Base-by-base conservation (phyloP, 2,113 vertebrate species). In the Furnarius figulus region DNA sequence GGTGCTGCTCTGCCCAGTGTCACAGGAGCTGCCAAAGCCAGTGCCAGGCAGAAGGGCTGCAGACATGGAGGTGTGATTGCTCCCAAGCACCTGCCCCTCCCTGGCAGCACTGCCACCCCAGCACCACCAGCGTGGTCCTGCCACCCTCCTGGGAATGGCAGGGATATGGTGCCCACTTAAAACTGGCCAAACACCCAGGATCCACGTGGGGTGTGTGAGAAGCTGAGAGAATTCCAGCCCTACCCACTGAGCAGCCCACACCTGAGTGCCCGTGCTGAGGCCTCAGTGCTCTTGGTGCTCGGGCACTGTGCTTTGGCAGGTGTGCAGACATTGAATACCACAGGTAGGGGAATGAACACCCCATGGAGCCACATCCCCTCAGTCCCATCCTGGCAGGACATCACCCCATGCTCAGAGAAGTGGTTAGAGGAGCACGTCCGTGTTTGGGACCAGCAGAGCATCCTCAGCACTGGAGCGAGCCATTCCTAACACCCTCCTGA, bases 181-280 rank as follows among this genome's bases (percentile, higher is more conserved):
- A 56, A 2, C 3, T 1, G 53, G 4, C 31, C 70, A 2, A 5
- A 20, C 65, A 12, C 7, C n/a, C 11, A 0, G 19, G n/a, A 8
- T 6, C 37, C 24, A 1, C 6, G 0, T 4, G 0, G 0, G 19
- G 15, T 1, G 3, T 1, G 9, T 0, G 42, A 53, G 14, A 0
- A 37, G 44, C 68, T 0, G 8, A 14, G 20, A 3, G 3, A 20
- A 20, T 7, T 3, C 30, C 76, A 28, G 23, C 39, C 2, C n/a
- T 2, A 1, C 2, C 27, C 35, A 3, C 44, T 1, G 37, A 3
- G 13, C 25, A 7, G 18, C 31, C 3, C 22, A 0, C 1, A 1
- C 1, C 8, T 0, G 7, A 9, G 58, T 3, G 15, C 35, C 65
- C 1, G 7, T 3, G 5, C 46, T 23, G 1, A 15, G 59, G 35